Percentiles rank a stretch among this genome's conserved stretches.
phyloP scores from a whole-genome alignment of 1,140 invertebrate genomes.

The Odontomachus brunneus region DNA sequence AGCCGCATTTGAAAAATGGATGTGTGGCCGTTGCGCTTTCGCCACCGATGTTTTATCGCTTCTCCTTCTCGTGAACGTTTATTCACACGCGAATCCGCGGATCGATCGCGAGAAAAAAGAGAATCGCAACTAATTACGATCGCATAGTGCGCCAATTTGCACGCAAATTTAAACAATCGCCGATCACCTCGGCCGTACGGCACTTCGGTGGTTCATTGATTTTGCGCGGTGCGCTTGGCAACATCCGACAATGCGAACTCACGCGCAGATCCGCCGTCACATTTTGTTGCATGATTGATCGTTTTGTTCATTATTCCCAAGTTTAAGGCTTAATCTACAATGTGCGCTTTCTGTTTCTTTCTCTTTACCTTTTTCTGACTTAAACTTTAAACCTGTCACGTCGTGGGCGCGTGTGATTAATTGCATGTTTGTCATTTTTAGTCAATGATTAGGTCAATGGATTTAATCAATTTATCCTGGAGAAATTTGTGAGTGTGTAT shows the following conservation, averaged over 20 bases:
- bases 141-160: slow-evolving; percentile 23
- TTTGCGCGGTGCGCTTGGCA: not conserved
- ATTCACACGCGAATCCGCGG: slow-evolving; percentile 14
- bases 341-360: too few relatives aligned
- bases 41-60: slow-evolving; percentile 1
- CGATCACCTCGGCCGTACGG: not conserved
- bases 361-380: too few relatives aligned
- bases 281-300: not conserved
- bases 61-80: slow-evolving; percentile 19
- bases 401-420: too few relatives aligned
- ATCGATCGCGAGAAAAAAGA: slow-evolving; percentile 20
- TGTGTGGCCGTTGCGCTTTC: slow-evolving; percentile 12
- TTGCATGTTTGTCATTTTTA: too few relatives aligned
- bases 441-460: too few relatives aligned
- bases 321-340: too few relatives aligned
- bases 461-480: too few relatives aligned
- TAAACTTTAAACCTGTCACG: too few relatives aligned
- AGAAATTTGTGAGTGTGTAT: too few relatives aligned
- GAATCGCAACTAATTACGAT: slow-evolving; percentile 32
- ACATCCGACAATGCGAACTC: not conserved
- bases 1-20: slow-evolving; percentile 14
- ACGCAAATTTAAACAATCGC: slow-evolving; percentile 44
- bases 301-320: not conserved
- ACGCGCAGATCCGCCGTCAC: not conserved
- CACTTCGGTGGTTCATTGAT: slow-evolving; percentile 35